Evolutionary conservation across 1,140 invertebrate genomes (phyloP), one percentile per base, ranked within the genome.

Genomic region (Drosophila tropicalis): DNA sequence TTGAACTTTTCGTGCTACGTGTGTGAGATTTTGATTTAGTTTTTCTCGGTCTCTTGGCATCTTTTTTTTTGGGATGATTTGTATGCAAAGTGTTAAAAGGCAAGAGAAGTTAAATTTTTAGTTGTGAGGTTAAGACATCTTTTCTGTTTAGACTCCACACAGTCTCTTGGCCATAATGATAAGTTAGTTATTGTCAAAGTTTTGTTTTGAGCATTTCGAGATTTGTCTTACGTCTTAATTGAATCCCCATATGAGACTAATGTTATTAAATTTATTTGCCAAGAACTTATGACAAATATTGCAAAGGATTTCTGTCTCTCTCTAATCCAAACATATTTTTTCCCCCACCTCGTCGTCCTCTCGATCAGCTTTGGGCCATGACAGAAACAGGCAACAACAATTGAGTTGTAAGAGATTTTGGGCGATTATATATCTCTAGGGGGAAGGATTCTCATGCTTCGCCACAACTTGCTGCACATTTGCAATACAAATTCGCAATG

Each of bases 11-110:
- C 64, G 41, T 72, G 69, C 64, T 79, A 82, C 76, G 77, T 75
- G 54, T 76, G 62, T 61, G 56, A 51, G 69, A 51, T 51, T 62
- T 65, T 66, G 39, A 54, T 44, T 60, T 51, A 76, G 68, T 70
- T 66, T 72, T 56, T 58, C 41, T 61, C 34, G 67, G 44, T 40
- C 77, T 64, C 66, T 39, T 41, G 54, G 47, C 66, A 55, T 54
- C 32, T 63, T 55, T 34, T 65, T 63, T 78, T 74, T 70, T 29
- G 29, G 70, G 79, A 76, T 87, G 83, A 87, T 87, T 87, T 87
- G 83, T 87, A 87, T 87, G 84, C 83, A 87, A 89, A 87, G 83
- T 87, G 84, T 79, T 69, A 75, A 58, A 58, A 58, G 62, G 36
- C 47, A 67, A 40, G 1, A 58, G 57, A 67, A 86, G 82, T 85